Conservation (phyloP, 2,113 vertebrate genomes). For the Australoheros scitulus region DNA sequence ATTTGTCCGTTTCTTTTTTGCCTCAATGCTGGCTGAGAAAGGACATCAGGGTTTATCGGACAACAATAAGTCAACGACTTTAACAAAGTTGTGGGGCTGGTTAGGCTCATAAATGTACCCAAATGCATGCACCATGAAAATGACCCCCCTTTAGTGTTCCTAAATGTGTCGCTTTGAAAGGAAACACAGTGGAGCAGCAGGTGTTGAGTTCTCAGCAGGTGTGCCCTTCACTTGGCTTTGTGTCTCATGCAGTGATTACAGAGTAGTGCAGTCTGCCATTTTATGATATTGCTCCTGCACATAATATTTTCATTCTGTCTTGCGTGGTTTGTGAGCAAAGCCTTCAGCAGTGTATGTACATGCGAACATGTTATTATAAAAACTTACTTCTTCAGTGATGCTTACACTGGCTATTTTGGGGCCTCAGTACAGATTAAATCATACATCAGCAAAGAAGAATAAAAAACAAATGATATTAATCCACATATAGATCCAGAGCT, state of each 20-base stretch:
- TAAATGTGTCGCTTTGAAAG: constrained; percentile 28
- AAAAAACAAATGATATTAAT: neutral
- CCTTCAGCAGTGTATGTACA: neutral
- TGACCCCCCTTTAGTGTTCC: constrained; percentile 30
- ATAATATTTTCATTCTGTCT: constrained; percentile 2
- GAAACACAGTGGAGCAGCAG: constrained; percentile 27
- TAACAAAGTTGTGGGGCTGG: constrained; percentile 15
- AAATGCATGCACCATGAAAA: constrained; percentile 46
- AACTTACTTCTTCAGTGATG: neutral
- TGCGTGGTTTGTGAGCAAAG: neutral
- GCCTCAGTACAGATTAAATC: neutral
- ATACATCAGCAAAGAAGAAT: neutral
- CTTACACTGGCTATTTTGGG: neutral
- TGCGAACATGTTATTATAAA: neutral
- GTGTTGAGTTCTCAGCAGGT: constrained; percentile 38
- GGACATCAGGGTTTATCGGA: constrained; percentile 40
- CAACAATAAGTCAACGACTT: constrained; percentile 13
- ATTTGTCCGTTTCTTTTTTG: neutral
- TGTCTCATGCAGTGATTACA: constrained; percentile 26
- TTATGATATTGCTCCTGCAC: constrained; percentile 11
- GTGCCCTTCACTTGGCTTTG: constrained; percentile 41
- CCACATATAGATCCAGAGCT: neutral
- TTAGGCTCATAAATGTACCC: constrained; percentile 42
- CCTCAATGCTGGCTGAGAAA: constrained; percentile 23
- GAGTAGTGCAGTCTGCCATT: constrained; percentile 19